These are phyloP conservation scores for Hypsopygia costalis DNA, from an alignment of 2,888 invertebrate species.

Conservation along the genomic window DNA sequence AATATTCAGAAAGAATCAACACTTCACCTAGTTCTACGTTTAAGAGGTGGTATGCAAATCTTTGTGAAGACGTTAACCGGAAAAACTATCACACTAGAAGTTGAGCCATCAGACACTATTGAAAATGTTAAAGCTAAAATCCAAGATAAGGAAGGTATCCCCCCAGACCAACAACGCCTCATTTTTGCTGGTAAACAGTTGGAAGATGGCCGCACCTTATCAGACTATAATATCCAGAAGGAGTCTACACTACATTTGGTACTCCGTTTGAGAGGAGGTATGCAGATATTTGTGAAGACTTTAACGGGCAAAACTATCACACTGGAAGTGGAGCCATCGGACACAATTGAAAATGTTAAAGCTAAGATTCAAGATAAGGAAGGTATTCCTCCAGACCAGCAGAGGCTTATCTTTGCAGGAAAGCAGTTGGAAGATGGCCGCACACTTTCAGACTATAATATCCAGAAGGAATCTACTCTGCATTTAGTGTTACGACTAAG, in stretches of 20 bases:
- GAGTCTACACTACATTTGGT: constrained; percentile 32
- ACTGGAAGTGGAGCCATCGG: constrained; percentile 70
- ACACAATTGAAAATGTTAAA: constrained; percentile 84
- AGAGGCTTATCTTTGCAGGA: constrained; percentile 83
- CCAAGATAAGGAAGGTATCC: constrained; percentile 34
- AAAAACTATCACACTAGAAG: constrained; percentile 31
- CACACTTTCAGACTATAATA: constrained; percentile 84
- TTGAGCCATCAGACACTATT: constrained; percentile 32
- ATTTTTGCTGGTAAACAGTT: constrained; percentile 35
- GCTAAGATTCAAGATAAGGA: constrained; percentile 81
- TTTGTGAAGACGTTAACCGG: constrained; percentile 35
- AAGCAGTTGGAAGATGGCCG: constrained; percentile 86
- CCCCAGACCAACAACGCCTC: constrained; percentile 31
- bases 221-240: constrained; percentile 34
- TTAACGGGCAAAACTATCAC: constrained; percentile 35
- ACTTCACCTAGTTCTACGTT: constrained; percentile 27
- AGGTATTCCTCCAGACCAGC: constrained; percentile 82
- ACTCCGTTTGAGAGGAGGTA: constrained; percentile 30
- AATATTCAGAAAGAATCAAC: constrained; percentile 38
- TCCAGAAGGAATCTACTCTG: constrained; percentile 83
- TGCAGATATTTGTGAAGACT: constrained; percentile 35
- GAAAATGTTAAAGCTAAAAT: constrained; percentile 36
- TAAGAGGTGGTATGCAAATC: constrained; percentile 37
- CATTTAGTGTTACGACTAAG: constrained; percentile 81
- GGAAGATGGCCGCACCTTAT: constrained; percentile 31